phyloP scores from a whole-genome alignment of 2,888 invertebrate species.

The Papilio demoleus region DNA sequence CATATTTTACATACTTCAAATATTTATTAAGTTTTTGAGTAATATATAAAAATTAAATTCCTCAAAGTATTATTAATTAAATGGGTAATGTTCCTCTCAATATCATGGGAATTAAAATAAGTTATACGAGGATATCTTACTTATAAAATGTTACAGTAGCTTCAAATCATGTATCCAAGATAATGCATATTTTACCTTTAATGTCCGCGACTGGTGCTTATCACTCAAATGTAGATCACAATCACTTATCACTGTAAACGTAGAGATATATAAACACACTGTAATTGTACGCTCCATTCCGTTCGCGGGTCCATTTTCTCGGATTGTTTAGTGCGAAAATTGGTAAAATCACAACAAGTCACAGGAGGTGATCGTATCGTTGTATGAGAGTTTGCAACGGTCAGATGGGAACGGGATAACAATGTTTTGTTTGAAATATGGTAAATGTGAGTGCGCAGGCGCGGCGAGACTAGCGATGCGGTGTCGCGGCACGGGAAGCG shows the following conservation, averaged over 20 bases:
- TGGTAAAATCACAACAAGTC: slow-evolving; percentile 67
- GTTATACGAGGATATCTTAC: not conserved
- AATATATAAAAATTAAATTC: too few relatives aligned
- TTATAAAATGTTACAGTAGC: not conserved
- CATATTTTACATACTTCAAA: too few relatives aligned
- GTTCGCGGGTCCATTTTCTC: slow-evolving; percentile 72
- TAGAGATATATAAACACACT: slow-evolving; percentile 75
- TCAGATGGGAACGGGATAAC: slow-evolving; percentile 51
- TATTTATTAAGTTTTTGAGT: too few relatives aligned
- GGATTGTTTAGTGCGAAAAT: slow-evolving; percentile 52
- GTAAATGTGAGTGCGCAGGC: slow-evolving; percentile 75
- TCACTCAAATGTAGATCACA: slow-evolving; percentile 77
- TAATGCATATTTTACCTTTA: slow-evolving; percentile 62
- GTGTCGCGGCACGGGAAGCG: slow-evolving; percentile 75
- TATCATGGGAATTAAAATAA: not conserved
- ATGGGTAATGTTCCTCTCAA: not conserved
- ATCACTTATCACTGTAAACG: slow-evolving; percentile 80
- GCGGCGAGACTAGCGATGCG: slow-evolving; percentile 58
- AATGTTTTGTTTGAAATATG: slow-evolving; percentile 67
- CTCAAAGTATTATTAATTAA: too few relatives aligned
- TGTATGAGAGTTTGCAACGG: slow-evolving; percentile 39
- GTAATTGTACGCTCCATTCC: slow-evolving; percentile 80
- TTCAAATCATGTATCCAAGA: not conserved
- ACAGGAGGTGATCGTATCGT: slow-evolving; percentile 50
- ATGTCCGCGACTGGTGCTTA: slow-evolving; percentile 70